Base-by-base conservation (phyloP, 2,888 invertebrate genomes). In the Glaucopsyche alexis region DNA sequence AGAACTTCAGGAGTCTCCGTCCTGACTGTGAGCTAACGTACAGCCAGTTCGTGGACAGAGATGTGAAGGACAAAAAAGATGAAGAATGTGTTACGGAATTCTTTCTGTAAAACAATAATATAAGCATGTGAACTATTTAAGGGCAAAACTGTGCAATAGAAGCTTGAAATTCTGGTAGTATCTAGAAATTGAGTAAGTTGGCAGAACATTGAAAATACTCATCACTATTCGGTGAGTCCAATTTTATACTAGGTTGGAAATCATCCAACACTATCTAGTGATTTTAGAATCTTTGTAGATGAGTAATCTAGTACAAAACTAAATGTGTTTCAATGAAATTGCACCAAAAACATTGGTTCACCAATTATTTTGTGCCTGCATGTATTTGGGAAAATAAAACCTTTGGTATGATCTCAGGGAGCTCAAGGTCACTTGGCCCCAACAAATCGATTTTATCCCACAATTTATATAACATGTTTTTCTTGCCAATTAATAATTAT, bases 1-100 rank as follows among this genome's bases (percentile, higher is more conserved):
- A 93, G n/a, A 85, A 87, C 0, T 97, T 96, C 77, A 94, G 93
- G 71, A 86, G 85, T 0, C 80, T 91, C 0, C 92, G 95, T 74
- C 95, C 95, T 0, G 93, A 95, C 47, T 95, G 95, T 77, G 85
- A 93, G 70, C 87, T 95, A 0, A 72, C 77, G 1, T 85, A 77
- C 16, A 85, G 85, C 7, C 75, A 78, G 2, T 80, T 78, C n/a
- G 76, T 77, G 0, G 77, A 80, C 2, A 65, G 75, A 11, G n/a
- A 75, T 45, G 73, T 74, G 3, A 72, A 65, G 16, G 49, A 49
- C n/a, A 65, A 50, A n/a, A 42, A 64, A 13, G 47, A 42, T 8
- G 49, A 49, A 13, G 16, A 65, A 7, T 38, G 50, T 16, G 45
- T 72, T 14, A 71, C 16, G 19, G 72, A 74, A 71, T 72, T 74